These are phyloP conservation scores for Dicaeum eximium DNA, from an alignment of 2,113 vertebrate genomes.

Conservation along the genomic window DNA sequence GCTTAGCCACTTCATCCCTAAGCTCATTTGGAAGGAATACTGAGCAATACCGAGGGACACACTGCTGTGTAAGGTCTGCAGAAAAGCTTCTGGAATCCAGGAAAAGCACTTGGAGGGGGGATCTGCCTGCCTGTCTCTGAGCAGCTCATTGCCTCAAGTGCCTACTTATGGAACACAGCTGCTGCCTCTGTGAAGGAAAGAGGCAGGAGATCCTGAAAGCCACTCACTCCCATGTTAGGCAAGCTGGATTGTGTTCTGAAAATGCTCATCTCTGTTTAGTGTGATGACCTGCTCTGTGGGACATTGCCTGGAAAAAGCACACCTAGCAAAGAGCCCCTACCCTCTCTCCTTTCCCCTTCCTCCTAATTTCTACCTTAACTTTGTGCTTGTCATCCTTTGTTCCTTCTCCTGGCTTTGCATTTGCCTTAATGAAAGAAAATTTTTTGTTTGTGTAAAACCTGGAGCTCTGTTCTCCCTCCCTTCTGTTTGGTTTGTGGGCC, in stretches of 20 bases:
- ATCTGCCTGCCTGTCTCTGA: not conserved
- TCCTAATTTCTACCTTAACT: not conserved
- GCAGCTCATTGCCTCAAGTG: not conserved
- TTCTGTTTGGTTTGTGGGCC: not conserved
- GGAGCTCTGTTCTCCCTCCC: not conserved
- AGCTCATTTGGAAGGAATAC: not conserved
- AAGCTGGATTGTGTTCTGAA: not conserved
- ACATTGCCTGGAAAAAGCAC: not conserved
- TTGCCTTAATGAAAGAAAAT: not conserved
- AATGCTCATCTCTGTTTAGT: not conserved
- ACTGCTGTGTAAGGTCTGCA: not conserved
- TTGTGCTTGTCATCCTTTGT: not conserved
- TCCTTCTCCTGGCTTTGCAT: not conserved
- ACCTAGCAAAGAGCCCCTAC: not conserved
- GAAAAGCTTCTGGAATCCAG: not conserved
- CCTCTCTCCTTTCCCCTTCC: not conserved
- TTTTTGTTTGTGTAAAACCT: not conserved
- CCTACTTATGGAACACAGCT: not conserved
- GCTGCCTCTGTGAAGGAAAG: not conserved
- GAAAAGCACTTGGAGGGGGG: not conserved
- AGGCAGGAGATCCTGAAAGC: not conserved
- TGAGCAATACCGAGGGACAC: not conserved
- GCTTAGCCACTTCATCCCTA: conserved; percentile 34
- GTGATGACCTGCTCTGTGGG: not conserved
- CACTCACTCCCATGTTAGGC: not conserved